Conservation (phyloP, 2,888 invertebrate genomes). For the Scaptomyza tumidula region DNA sequence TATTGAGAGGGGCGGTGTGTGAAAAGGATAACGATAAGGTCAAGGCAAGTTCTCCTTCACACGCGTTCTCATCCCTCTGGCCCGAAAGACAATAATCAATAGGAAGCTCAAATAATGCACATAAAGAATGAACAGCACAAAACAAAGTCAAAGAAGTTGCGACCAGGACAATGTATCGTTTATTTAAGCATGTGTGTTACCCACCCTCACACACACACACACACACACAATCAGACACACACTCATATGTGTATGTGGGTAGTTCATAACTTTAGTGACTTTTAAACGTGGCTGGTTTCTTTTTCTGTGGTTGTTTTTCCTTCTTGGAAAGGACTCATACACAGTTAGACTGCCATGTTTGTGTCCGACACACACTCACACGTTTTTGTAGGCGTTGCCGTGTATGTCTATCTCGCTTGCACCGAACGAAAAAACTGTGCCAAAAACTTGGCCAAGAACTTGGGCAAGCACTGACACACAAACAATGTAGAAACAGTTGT, state of each 20-base stretch:
- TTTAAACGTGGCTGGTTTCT: conserved; percentile 22
- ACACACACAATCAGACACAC: no score
- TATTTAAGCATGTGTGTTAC: conserved; percentile 33
- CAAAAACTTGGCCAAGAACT: conserved; percentile 69
- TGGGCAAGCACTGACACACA: conserved; percentile 49
- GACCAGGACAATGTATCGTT: conserved; percentile 14
- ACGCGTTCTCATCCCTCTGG: conserved; percentile 1
- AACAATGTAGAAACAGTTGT: conserved; percentile 7
- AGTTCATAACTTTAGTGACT: conserved; percentile 67
- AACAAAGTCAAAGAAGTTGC: conserved; percentile 24
- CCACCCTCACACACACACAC: conserved; percentile 45
- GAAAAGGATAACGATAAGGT: conserved; percentile 57
- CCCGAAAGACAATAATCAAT: conserved; percentile 60
- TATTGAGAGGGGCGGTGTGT: no score
- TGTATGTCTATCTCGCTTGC: conserved; percentile 38
- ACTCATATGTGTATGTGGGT: no score
- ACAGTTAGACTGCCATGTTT: conserved; percentile 66
- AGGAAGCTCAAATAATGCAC: conserved; percentile 21
- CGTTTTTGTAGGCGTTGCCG: conserved; percentile 60
- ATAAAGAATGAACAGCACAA: not conserved
- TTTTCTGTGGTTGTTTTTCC: conserved; percentile 66
- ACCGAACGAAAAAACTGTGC: conserved; percentile 59
- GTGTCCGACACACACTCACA: conserved; percentile 35
- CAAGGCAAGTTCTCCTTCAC: conserved; percentile 30
- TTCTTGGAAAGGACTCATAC: conserved; percentile 46